Conservation (phyloP, 2,113 vertebrate species). For the Jacana jacana region DNA sequence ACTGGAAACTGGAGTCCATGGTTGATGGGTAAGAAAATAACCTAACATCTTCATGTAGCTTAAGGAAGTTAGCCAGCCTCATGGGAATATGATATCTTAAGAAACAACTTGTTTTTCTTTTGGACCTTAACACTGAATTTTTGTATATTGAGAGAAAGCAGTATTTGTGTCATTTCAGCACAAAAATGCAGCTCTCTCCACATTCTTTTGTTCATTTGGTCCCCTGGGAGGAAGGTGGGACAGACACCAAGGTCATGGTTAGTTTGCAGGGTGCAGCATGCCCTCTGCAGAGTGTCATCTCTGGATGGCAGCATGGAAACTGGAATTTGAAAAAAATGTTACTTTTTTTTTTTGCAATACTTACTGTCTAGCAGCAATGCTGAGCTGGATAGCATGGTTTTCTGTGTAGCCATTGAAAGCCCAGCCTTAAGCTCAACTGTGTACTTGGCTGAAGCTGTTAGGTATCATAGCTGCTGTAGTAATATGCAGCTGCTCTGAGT, state of each 20-base stretch:
- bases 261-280: neutral
- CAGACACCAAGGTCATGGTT: neutral
- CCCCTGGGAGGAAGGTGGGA: neutral
- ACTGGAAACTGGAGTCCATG: neutral
- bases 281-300: neutral
- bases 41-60: neutral
- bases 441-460: neutral
- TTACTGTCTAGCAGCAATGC: neutral
- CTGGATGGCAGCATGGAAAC: neutral
- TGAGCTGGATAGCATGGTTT: neutral
- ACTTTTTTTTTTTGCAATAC: accelerated
- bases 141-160: neutral
- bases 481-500: neutral
- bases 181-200: neutral
- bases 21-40: neutral
- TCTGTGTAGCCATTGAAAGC: neutral
- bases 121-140: neutral
- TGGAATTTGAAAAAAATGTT: neutral
- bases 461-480: neutral
- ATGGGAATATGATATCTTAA: neutral
- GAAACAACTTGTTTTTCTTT: neutral
- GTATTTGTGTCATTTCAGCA: neutral
- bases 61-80: neutral
- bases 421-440: neutral
- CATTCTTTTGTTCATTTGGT: neutral